These are phyloP conservation scores for Amitus sp. DNA, from an alignment of 2,888 invertebrate genomes.

Conservation along the genomic window DNA sequence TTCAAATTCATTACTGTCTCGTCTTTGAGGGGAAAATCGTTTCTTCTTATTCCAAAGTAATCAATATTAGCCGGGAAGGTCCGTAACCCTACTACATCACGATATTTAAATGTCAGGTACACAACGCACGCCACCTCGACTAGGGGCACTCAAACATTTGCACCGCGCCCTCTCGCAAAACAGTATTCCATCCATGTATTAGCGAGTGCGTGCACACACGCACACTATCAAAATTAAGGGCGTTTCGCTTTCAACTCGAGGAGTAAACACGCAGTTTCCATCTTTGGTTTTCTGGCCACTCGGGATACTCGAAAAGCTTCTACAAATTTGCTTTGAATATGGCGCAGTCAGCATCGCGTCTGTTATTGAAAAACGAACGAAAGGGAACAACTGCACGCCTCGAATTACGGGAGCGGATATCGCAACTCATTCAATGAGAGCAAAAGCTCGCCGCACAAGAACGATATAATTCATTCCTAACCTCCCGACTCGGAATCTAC, in stretches of 20 bases:
- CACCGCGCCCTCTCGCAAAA: constrained; percentile 32
- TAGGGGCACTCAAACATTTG: constrained; percentile 53
- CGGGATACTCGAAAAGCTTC: constrained; percentile 42
- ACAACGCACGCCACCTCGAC: constrained; percentile 55
- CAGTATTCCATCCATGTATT: constrained; percentile 15
- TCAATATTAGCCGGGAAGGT: constrained; percentile 33
- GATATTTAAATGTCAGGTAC: constrained; percentile 65
- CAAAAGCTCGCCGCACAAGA: constrained; percentile 17
- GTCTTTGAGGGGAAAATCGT: constrained; percentile 16
- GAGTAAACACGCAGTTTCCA: constrained; percentile 49
- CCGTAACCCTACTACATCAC: constrained; percentile 43
- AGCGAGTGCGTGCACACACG: constrained; percentile 15
- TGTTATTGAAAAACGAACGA: constrained; percentile 34
- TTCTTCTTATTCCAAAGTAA: constrained; percentile 32
- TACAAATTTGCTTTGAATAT: constrained; percentile 36
- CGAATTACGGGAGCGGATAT: constrained; percentile 19
- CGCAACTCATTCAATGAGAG: constrained; percentile 27
- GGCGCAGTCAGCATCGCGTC: constrained; percentile 24
- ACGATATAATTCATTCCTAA: neutral
- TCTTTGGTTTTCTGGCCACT: constrained; percentile 37
- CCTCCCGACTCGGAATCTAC: too few species aligned
- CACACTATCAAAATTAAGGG: constrained; percentile 57
- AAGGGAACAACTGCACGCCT: constrained; percentile 18
- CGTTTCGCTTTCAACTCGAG: constrained; percentile 50
- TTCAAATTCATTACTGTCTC: too few species aligned